Evolutionary conservation across 2,888 invertebrate species (phyloP), one percentile per base, ranked within the genome.

Genomic region (Stenodera caucasica): DNA sequence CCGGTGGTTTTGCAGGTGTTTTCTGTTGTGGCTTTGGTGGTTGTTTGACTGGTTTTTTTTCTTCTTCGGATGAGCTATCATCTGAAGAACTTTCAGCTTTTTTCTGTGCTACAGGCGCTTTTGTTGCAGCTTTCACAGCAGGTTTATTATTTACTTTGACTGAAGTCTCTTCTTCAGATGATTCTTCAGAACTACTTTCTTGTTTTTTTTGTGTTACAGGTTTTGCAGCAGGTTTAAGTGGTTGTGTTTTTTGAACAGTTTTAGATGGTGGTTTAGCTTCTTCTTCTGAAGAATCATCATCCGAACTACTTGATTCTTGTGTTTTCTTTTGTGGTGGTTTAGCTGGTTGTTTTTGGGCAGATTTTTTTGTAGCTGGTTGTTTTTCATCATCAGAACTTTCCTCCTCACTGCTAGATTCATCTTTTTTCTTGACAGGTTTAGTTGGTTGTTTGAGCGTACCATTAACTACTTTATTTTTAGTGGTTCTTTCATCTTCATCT

Each of bases 241-340:
- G 60, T 9, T 66, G 55, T 61, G 70, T 68, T 23, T 63, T 61
- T 11, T 45, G 61, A 15, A 67, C 53, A 52, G 58, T 9, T 57
- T 52, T 71, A 9, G 58, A 54, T 60, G 67, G 58, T 18, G 61
- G 49, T 71, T 72, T 59, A 60, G 61, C 56, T 58, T 75, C 76
- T 53, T 77, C 77, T 53, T 78, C 78, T 21, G 70, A 71, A 26
- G 68, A 69, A 40, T 70, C 72, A 18, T 76, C 60, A 52, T 60
- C 60, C 15, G 63, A 63, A 57, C 59, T 60, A 57, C 72, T 75
- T 49, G 76, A 68, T 57, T 65, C 64, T 58, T 68, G 58, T 52
- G 58, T 49, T 32, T 63, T 65, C 57, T 66, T 65, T 60, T 58
- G 59, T 52, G 55, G 57, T 54, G 63, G 61, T 54, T 67, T 69